Conservation (phyloP, 2,797 vertebrate genomes). For the Chrysocyon brachyurus region DNA sequence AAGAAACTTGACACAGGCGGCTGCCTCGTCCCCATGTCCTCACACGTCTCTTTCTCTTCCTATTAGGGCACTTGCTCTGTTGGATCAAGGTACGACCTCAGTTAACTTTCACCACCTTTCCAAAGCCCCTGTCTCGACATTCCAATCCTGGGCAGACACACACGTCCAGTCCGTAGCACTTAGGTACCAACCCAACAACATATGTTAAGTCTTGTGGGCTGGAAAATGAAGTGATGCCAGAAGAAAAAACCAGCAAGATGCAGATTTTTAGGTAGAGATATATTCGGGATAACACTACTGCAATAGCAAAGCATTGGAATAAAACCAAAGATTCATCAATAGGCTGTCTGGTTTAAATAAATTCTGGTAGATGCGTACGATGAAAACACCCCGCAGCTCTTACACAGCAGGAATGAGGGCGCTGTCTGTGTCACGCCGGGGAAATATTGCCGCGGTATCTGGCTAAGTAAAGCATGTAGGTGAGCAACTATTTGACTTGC, state of each 20-base stretch:
- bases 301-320: background rate
- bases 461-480: background rate
- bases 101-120: background rate
- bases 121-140: background rate
- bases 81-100: background rate
- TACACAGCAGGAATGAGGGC: background rate
- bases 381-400: background rate
- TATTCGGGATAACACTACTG: background rate
- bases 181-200: background rate
- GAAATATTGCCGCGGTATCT: background rate
- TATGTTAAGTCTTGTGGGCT: background rate
- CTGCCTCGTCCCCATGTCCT: background rate
- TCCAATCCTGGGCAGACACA: background rate
- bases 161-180: background rate
- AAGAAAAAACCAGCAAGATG: background rate
- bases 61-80: background rate
- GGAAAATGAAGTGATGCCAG: background rate
- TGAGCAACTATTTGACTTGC: background rate
- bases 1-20: background rate
- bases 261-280: background rate
- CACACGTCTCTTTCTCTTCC: background rate
- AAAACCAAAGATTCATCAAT: background rate
- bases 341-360: background rate
- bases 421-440: background rate
- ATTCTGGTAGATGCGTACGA: background rate